phyloP scores from a whole-genome alignment of 2,888 invertebrate species.

The Sclerodermus sp. region DNA sequence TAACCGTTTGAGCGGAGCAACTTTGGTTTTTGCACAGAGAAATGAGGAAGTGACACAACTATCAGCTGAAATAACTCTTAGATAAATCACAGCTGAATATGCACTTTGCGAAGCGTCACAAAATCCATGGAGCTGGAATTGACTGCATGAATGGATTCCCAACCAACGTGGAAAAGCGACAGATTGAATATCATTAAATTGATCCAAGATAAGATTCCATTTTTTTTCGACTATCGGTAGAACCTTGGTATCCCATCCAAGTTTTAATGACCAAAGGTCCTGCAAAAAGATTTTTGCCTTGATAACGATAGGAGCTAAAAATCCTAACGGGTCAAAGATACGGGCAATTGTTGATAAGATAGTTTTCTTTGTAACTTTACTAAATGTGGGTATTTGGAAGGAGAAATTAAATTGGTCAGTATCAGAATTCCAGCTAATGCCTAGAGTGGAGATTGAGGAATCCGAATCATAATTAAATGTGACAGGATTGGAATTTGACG shows the following conservation, averaged over 20 bases:
- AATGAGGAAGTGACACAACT: no score
- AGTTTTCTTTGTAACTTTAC: slow-evolving; percentile 3
- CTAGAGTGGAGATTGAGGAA: slow-evolving; percentile 9
- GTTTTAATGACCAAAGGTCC: slow-evolving; percentile 20
- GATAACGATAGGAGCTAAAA: slow-evolving; percentile 25
- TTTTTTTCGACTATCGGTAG: slow-evolving; percentile 5
- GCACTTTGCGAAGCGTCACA: no score
- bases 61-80: no score
- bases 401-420: slow-evolving; percentile 1
- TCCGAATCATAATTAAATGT: no score
- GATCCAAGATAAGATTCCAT: no score
- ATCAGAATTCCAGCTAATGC: slow-evolving; percentile 7
- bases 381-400: background rate
- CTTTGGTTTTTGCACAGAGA: no score
- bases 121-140: slow-evolving; percentile 8
- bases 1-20: no score
- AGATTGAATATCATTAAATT: no score
- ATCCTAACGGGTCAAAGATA: slow-evolving; percentile 26
- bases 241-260: slow-evolving; percentile 22
- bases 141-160: no score
- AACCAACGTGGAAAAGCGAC: no score
- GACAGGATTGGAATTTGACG: background rate
- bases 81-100: background rate
- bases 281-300: slow-evolving; percentile 27
- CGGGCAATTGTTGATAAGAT: slow-evolving; percentile 24